Conservation (phyloP, 2,797 vertebrate species). For the Sebastes diaconus region DNA sequence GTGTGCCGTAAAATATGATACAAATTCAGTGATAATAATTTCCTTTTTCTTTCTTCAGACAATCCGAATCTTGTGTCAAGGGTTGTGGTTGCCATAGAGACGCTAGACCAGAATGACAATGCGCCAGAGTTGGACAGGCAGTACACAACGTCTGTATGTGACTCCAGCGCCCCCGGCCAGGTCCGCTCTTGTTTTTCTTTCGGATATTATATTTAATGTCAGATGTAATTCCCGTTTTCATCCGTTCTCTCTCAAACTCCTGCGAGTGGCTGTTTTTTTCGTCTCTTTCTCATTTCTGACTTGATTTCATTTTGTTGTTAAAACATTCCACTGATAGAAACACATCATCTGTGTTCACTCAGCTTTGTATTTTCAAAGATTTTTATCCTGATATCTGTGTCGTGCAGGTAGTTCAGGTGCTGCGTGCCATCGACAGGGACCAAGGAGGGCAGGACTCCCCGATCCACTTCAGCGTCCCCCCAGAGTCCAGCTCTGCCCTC, state of each 20-base stretch:
- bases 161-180: constrained; percentile 87
- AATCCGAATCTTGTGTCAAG: constrained; percentile 88
- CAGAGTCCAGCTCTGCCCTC: constrained; percentile 79
- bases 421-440: constrained; percentile 87
- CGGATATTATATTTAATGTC: background rate
- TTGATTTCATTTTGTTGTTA: background rate
- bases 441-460: constrained; percentile 79
- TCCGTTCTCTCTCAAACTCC: background rate
- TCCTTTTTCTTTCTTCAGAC: constrained; percentile 75
- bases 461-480: constrained; percentile 86
- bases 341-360: background rate
- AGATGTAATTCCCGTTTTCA: background rate
- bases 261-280: background rate
- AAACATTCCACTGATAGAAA: background rate
- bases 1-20: background rate
- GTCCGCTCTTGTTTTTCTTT: constrained; percentile 64
- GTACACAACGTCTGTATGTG: constrained; percentile 89
- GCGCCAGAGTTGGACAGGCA: constrained; percentile 88
- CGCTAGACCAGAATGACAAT: constrained; percentile 92
- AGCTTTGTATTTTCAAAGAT: background rate
- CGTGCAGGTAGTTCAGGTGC: constrained; percentile 86
- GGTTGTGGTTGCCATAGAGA: constrained; percentile 89
- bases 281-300: background rate
- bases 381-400: background rate
- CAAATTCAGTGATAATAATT: constrained; percentile 38